These are phyloP conservation scores for Drosophila rubida DNA, from an alignment of 2,888 invertebrate species.

Conservation along the genomic window DNA sequence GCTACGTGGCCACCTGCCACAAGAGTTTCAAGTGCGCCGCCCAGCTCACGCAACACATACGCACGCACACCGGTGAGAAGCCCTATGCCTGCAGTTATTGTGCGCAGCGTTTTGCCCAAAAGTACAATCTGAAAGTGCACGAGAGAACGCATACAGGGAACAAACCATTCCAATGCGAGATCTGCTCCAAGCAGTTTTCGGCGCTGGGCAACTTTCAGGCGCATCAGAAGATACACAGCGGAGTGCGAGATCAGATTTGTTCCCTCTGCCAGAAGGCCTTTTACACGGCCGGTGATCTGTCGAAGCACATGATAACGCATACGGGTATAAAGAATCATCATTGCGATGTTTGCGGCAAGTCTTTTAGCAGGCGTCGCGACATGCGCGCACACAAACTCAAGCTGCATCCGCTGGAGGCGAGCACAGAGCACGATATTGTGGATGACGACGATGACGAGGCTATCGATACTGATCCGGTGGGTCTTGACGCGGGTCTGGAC, in stretches of 20 bases:
- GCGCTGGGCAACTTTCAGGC: constrained; percentile 88
- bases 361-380: constrained; percentile 87
- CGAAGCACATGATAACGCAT: constrained; percentile 87
- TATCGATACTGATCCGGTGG: constrained; percentile 67
- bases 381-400: constrained; percentile 86
- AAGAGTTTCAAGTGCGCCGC: constrained; percentile 88
- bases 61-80: constrained; percentile 88
- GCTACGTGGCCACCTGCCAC: constrained; percentile 86
- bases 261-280: constrained; percentile 87
- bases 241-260: constrained; percentile 87
- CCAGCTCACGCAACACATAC: constrained; percentile 87
- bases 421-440: constrained; percentile 73
- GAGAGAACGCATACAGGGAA: constrained; percentile 87
- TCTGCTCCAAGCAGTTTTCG: constrained; percentile 88
- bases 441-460: constrained; percentile 73
- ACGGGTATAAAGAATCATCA: constrained; percentile 87
- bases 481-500: constrained; percentile 63
- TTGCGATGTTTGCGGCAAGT: constrained; percentile 87
- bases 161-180: constrained; percentile 88
- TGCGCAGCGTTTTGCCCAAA: constrained; percentile 87
- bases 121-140: constrained; percentile 88
- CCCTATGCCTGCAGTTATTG: constrained; percentile 87
- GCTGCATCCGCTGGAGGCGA: constrained; percentile 77
- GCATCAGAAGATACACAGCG: constrained; percentile 88
- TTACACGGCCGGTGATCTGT: constrained; percentile 87